Evolutionary conservation across 1,140 invertebrate species (phyloP), one percentile per base, ranked within the genome.

Genomic region (Babylonia areolata): DNA sequence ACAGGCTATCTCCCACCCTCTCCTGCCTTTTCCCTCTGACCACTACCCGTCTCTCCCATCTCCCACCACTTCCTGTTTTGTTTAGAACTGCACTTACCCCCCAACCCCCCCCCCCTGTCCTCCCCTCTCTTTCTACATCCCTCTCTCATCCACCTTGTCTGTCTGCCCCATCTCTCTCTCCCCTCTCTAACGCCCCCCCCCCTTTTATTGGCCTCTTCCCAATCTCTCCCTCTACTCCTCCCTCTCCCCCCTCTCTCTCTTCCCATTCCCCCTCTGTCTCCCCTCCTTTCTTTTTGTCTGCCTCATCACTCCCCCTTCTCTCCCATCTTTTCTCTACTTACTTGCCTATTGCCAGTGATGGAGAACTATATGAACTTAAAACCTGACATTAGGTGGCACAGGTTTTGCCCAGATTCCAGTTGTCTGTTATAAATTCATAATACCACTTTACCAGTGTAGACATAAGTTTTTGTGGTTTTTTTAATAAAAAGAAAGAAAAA

Each of bases 191-290:
- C 46, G 0, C 46, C 31, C 46, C 17, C 46, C 39, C 73, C 64
- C 40, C 64, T 73, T 69, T 75, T 42, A n/a, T 40, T 15, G 9
- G 17, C 31, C 39, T 33, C n/a, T 69, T 73, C 40, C 31, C 54
- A 73, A 31, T 42, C 58, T 75, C 64, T 75, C 54, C 23, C 40
- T 80, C 78, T 42, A 11, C 37, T n/a, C 37, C 40, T 80, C 78
- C n/a, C 40, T 42, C 39, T 40, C 39, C n/a, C n/a, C 40, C n/a
- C 40, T 80, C 78, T 42, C 78, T 80, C 40, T 80, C 33, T 80
- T 37, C 78, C 23, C 71, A 11, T 28, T 31, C 35, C 28, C 71
- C 12, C n/a, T 75, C 35, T 33, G 6, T 75, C 71, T 75, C n/a
- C 28, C 71, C 28, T 28, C 28, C n/a, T 31, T 28, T 33, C 35